phyloP scores from a whole-genome alignment of 2,797 vertebrate species.

The Oreochromis grahami region DNA sequence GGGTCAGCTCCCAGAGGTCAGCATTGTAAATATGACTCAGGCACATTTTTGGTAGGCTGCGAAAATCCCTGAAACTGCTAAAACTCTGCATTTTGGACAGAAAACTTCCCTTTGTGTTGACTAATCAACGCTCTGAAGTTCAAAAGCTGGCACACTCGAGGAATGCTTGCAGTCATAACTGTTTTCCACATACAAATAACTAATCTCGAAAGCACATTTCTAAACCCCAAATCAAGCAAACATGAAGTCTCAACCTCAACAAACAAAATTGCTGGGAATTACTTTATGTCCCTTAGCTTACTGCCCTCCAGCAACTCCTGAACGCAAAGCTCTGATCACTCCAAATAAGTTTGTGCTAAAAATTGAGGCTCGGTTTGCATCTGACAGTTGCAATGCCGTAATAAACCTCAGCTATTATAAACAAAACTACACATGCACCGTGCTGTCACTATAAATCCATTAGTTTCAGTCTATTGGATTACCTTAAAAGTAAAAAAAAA shows the following conservation, averaged over 20 bases:
- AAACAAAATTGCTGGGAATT: neutral
- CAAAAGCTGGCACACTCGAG: neutral
- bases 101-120: neutral
- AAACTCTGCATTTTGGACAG: neutral
- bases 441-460: neutral
- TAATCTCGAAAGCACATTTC: neutral
- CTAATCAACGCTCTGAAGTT: neutral
- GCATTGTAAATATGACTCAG: neutral
- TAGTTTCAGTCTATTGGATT: neutral
- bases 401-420: neutral
- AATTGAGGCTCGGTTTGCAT: neutral
- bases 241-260: neutral
- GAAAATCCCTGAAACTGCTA: neutral
- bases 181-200: neutral
- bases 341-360: neutral
- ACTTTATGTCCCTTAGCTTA: neutral
- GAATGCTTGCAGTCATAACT: neutral
- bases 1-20: slow-evolving; percentile 14
- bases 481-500: neutral
- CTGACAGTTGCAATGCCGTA: neutral
- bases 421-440: neutral
- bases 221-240: neutral
- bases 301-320: neutral
- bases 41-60: neutral
- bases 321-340: neutral